Conservation (phyloP, 2,888 invertebrate genomes). For the Hypomecis atomaria region DNA sequence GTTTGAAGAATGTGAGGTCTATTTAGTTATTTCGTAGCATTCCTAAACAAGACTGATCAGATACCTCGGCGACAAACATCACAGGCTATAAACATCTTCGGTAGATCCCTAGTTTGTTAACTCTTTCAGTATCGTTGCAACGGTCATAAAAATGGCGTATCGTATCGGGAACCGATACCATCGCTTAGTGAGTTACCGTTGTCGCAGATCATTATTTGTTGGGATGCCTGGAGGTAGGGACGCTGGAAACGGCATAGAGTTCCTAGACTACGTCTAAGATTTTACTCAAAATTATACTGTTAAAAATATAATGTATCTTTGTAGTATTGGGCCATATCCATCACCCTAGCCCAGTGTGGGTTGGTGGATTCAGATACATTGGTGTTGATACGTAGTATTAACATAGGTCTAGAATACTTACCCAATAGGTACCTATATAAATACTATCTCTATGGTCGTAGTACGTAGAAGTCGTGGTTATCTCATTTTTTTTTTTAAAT, state of each 20-base stretch:
- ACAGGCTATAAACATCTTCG: conserved; percentile 37
- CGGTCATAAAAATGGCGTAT: conserved; percentile 79
- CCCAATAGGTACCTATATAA: too few relatives aligned
- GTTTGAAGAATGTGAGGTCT: background rate
- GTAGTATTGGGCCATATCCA: too few relatives aligned
- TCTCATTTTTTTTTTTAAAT: too few relatives aligned
- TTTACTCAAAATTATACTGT: background rate
- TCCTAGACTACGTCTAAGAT: background rate
- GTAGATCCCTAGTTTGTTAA: conserved; percentile 53
- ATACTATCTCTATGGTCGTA: too few relatives aligned
- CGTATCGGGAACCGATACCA: conserved; percentile 77
- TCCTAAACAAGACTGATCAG: conserved; percentile 1
- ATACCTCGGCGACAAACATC: conserved; percentile 32
- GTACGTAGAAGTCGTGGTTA: too few relatives aligned
- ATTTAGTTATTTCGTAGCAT: background rate
- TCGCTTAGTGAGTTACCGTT: conserved; percentile 78
- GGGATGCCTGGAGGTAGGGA: conserved; percentile 49
- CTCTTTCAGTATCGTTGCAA: conserved; percentile 64
- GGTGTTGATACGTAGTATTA: too few relatives aligned
- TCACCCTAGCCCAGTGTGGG: too few relatives aligned
- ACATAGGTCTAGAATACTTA: too few relatives aligned
- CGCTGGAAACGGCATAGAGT: conserved; percentile 50
- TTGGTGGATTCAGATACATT: too few relatives aligned
- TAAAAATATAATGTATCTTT: too few relatives aligned
- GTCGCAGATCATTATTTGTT: conserved; percentile 68